Conservation (phyloP, 2,888 invertebrate genomes). For the Lomographa bimaculata region DNA sequence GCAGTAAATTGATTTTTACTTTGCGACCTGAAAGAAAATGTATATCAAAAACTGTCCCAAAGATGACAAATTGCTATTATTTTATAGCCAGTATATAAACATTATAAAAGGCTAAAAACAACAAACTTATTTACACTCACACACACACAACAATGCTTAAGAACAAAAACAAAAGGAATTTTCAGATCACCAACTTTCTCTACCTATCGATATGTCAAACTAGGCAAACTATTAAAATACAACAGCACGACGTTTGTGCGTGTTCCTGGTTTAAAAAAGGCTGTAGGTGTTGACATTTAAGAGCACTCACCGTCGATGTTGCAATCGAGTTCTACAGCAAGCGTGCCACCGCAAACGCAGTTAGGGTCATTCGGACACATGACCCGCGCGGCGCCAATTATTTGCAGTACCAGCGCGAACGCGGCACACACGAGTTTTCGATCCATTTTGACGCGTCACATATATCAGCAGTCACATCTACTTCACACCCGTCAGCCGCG, state of each 20-base stretch:
- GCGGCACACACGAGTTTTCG: conserved; percentile 58
- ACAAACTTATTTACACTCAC: too few relatives aligned
- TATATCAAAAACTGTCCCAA: conserved; percentile 21
- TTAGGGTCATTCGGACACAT: conserved; percentile 75
- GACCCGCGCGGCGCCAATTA: conserved; percentile 65
- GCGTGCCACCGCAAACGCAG: conserved; percentile 76
- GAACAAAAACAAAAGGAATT: too few relatives aligned
- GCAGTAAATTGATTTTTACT: conserved; percentile 70
- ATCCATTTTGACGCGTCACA: conserved; percentile 51
- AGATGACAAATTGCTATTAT: conserved; percentile 3
- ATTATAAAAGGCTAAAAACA: too few relatives aligned
- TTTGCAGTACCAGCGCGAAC: conserved; percentile 61
- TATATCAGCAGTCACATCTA: conserved; percentile 40
- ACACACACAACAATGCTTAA: too few relatives aligned
- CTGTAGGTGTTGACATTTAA: conserved; percentile 42
- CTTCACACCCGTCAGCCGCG: conserved; percentile 34
- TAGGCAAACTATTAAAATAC: too few relatives aligned
- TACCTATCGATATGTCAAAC: too few relatives aligned
- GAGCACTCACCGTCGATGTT: conserved; percentile 76
- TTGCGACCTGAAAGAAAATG: conserved; percentile 62
- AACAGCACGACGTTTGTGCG: too few relatives aligned
- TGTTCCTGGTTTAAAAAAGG: too few relatives aligned
- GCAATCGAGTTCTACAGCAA: conserved; percentile 75
- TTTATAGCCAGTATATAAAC: too few relatives aligned
- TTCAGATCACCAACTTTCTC: too few relatives aligned